Evolutionary conservation across 2,113 vertebrate species (phyloP), one percentile per base, ranked within the genome.

Genomic region (Anhinga anhinga): DNA sequence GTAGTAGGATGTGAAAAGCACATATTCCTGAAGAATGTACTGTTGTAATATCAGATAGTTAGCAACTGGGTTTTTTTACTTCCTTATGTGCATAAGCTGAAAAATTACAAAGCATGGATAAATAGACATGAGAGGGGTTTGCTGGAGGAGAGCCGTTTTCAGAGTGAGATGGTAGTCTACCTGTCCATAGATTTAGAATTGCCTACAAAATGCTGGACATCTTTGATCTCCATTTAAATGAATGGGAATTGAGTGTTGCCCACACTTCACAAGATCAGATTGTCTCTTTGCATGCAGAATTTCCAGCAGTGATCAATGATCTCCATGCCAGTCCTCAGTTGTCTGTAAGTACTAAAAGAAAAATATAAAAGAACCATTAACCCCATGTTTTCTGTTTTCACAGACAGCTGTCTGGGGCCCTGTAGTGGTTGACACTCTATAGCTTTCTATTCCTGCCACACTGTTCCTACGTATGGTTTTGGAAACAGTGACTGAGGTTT

Each of bases 381-480:
- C 90, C 70, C 73, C 36, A 19, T 82, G 72, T 79, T 92, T 95
- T 96, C 95, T 88, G 69, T 85, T 88, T 74, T 96, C 58, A 56
- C 47, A 82, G 63, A 66, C 92, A 95, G 86, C 86, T 97, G 88
- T 77, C 82, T 89, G 86, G 81, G 73, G 45, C 82, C 27, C 12
- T 66, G 77, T 29, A 76, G 40, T 7, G 7, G 38, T 72, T 91
- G 83, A 77, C 91, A 79, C 63, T 73, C 77, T 88, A 70, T 77
- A 90, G 79, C 66, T 94, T 95, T 97, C 73, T 87, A 65, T 95
- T 95, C 84, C 80, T 94, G 77, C 83, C 66, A 67, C 25, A 8
- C 29, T 32, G 32, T 56, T 93, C 58, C 53, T 89, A 21, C 0
- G 1, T 62, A 77, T 32, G 81, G 56, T 82, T 94, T 95, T 95